Evolutionary conservation across 2,888 invertebrate genomes (phyloP).

Genomic region (Philereme vetulata): DNA sequence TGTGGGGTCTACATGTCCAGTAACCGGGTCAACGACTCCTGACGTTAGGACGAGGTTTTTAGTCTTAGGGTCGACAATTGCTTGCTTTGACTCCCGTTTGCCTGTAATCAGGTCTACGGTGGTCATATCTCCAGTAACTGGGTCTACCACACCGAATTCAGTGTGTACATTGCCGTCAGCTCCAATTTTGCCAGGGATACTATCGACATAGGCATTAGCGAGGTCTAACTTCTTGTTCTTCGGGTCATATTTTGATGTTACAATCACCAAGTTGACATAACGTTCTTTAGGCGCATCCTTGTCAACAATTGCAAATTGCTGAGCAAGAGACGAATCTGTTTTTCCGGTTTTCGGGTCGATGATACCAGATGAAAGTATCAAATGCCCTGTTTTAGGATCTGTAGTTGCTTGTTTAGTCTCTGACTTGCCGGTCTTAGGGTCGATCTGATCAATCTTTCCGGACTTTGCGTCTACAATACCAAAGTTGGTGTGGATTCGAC

Average conservation of each 20-base stretch:
- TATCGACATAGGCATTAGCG: constrained; percentile 68
- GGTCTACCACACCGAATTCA: constrained; percentile 82
- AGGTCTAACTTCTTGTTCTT: constrained; percentile 73
- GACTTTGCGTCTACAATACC: constrained; percentile 83
- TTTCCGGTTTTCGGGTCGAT: constrained; percentile 86
- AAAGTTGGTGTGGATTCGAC: constrained; percentile 81
- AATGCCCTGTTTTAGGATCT: constrained; percentile 82
- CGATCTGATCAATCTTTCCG: constrained; percentile 80
- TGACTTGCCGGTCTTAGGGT: constrained; percentile 82
- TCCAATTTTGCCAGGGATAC: constrained; percentile 59
- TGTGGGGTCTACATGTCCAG: constrained; percentile 75
- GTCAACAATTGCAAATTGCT: constrained; percentile 76
- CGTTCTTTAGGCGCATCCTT: constrained; percentile 66
- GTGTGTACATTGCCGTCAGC: constrained; percentile 80
- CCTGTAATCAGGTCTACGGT: constrained; percentile 83
- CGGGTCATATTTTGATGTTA: constrained; percentile 82
- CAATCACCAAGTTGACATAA: constrained; percentile 68
- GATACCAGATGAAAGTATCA: constrained; percentile 68
- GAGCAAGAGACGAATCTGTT: constrained; percentile 67
- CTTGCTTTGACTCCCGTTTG: constrained; percentile 83
- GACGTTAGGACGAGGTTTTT: constrained; percentile 81
- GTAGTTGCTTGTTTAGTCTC: constrained; percentile 83
- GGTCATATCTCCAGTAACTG: constrained; percentile 79
- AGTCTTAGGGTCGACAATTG: constrained; percentile 85
- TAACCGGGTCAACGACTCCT: constrained; percentile 79